Base-by-base conservation (phyloP, 1,140 invertebrate genomes). In the Sarcophaga bullata region DNA sequence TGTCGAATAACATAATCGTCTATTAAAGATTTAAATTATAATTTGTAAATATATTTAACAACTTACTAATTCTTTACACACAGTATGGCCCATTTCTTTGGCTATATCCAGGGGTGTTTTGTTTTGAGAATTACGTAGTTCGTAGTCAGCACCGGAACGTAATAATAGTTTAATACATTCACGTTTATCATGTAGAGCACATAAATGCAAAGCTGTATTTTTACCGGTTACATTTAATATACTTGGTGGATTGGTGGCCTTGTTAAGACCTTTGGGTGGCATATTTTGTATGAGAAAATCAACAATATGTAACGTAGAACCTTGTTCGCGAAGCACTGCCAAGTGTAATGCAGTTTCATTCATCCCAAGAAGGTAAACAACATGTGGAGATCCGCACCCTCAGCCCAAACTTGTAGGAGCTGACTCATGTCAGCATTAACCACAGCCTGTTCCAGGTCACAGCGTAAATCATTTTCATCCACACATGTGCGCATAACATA, bases 211-310 rank as follows among this genome's bases (percentile, higher is more conserved):
- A 0, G 97, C 95, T 0, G 97, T 98, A 82, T 96, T 94, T 19
- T 91, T 88, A 0, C 92, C 93, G n/a, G 91, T 87, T 54, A 92
- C 91, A 84, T 93, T 92, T 37, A 93, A 84, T 82, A 92, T 84
- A 84, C 92, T 88, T 48, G 91, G 86, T 7, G 91, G 88, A 85
- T 90, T 90, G 0, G 94, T 95, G 17, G 90, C 89, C 86, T 92
- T 93, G 85, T 95, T 93, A 49, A 94, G 91, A 47, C 92, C 92
- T 73, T 92, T 92, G 58, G 92, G 92, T 80, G 93, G 91, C 93
- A 94, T 94, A 91, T 98, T 99, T 92, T 99, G 98, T 84, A 99
- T 94, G 80, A 99, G 93, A 90, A 99, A 99, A 91, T 99, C 98
- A 47, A 98, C 96, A 82, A 99, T 94, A 86, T 97, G 96, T 75